Evolutionary conservation across 2,797 vertebrate species (phyloP).

Genomic region (Malurus leucopterus): DNA sequence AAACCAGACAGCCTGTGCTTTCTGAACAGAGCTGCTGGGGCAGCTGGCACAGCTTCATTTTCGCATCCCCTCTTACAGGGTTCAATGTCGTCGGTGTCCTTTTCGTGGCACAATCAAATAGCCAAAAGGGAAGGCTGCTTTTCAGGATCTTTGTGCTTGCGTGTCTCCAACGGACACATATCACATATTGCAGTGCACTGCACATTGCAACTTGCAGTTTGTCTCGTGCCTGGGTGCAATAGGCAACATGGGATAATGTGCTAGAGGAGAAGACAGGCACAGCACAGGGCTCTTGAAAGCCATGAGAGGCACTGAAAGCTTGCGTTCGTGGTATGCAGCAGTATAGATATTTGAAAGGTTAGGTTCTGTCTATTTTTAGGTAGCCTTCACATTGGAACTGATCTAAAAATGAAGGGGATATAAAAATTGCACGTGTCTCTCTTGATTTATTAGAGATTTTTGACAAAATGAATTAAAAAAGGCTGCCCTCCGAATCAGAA

Average conservation of each 20-base stretch:
- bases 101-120: not conserved
- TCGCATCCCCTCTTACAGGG: not conserved
- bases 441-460: constrained; percentile 32
- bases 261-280: constrained; percentile 35
- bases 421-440: constrained; percentile 34
- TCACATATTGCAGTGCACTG: not conserved
- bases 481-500: not conserved
- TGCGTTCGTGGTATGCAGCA: constrained; percentile 45
- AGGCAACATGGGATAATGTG: not conserved
- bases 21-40: not conserved
- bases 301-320: constrained; percentile 31
- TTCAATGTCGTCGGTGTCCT: not conserved
- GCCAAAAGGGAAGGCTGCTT: not conserved
- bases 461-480: constrained; percentile 8
- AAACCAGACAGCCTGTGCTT: not conserved
- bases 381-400: constrained; percentile 49
- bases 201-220: not conserved
- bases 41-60: not conserved
- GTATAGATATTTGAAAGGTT: constrained; percentile 65
- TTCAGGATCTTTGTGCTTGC: not conserved
- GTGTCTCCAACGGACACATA: not conserved
- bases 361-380: constrained; percentile 71
- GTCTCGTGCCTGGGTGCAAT: not conserved
- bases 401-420: constrained; percentile 58
- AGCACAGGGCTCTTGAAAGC: constrained; percentile 42